These are phyloP conservation scores for Nycteola revayana DNA, from an alignment of 2,888 invertebrate species.

Conservation along the genomic window DNA sequence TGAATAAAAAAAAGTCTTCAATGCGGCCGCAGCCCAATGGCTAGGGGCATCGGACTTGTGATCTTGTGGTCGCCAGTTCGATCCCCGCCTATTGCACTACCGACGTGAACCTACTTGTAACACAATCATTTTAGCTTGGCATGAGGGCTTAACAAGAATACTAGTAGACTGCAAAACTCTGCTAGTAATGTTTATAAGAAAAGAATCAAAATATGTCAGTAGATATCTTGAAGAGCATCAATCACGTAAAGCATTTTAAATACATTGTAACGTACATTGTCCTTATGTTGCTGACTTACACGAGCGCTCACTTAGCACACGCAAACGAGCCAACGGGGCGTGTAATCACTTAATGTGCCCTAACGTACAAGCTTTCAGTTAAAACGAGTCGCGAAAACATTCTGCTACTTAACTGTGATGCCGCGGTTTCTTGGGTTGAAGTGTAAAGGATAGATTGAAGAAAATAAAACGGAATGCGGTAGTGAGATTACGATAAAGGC, in stretches of 20 bases:
- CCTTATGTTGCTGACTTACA: conserved; percentile 11
- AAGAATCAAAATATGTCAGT: no score
- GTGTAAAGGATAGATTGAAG: neutral
- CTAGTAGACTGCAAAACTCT: no score
- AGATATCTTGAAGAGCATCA: neutral
- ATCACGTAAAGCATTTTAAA: no score
- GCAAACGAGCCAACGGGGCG: conserved; percentile 30
- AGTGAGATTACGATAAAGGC: neutral
- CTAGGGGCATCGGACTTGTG: no score
- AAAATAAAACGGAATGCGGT: neutral
- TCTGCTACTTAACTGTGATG: conserved; percentile 39
- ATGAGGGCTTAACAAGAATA: no score
- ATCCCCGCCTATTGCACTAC: no score
- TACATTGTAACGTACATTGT: neutral
- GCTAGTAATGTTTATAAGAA: no score
- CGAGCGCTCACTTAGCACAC: conserved; percentile 3
- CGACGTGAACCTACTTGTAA: no score
- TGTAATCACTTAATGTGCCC: conserved; percentile 36
- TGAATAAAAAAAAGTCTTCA: no score
- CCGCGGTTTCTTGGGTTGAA: conserved; percentile 36
- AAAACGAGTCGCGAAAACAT: conserved; percentile 37
- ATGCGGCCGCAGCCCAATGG: no score
- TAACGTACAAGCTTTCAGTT: conserved; percentile 47
- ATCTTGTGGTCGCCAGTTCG: no score
- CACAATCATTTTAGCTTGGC: no score